A percentile compares a stretch with the other conserved stretches of the same genome.
These are phyloP conservation scores for Cygnus olor DNA, from an alignment of 2,797 vertebrate genomes.

Conservation along the genomic window DNA sequence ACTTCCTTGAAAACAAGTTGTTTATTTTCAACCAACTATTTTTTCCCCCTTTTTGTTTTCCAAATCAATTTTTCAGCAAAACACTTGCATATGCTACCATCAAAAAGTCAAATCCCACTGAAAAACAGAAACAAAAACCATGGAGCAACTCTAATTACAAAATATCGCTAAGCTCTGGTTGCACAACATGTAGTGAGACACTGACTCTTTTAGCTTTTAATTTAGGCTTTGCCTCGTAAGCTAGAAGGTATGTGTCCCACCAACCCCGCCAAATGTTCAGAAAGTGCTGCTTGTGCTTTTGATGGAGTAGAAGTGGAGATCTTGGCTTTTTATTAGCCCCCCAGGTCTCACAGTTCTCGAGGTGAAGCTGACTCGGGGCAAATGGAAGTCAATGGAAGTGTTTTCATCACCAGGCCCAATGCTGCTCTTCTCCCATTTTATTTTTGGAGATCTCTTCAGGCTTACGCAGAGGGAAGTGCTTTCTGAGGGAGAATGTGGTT, in stretches of 20 bases:
- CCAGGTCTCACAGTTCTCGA: neutral
- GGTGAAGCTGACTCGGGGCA: neutral
- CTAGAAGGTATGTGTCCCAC: slow-evolving; percentile 16
- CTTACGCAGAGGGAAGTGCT: neutral
- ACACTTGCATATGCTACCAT: rapidly evolving
- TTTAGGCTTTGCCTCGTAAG: neutral
- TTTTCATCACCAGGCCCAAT: neutral
- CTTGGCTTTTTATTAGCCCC: neutral
- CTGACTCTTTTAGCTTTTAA: slow-evolving; percentile 18
- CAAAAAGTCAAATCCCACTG: neutral
- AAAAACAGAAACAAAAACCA: neutral
- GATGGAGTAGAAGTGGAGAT: neutral
- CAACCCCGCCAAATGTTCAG: neutral
- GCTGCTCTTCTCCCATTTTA: neutral
- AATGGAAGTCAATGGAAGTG: rapidly evolving
- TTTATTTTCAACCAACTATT: neutral
- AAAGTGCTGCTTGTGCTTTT: neutral
- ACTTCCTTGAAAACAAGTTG: neutral
- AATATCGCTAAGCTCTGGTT: slow-evolving; percentile 11
- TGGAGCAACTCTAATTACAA: slow-evolving; percentile 21
- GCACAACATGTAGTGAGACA: neutral
- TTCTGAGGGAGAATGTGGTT: neutral
- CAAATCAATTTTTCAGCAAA: neutral
- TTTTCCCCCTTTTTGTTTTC: neutral
- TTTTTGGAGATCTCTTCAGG: neutral